Percentiles rank a stretch among this genome's conserved stretches.
Evolutionary conservation across 1,140 invertebrate species (phyloP).

Genomic region (Heliconius melpomene): DNA sequence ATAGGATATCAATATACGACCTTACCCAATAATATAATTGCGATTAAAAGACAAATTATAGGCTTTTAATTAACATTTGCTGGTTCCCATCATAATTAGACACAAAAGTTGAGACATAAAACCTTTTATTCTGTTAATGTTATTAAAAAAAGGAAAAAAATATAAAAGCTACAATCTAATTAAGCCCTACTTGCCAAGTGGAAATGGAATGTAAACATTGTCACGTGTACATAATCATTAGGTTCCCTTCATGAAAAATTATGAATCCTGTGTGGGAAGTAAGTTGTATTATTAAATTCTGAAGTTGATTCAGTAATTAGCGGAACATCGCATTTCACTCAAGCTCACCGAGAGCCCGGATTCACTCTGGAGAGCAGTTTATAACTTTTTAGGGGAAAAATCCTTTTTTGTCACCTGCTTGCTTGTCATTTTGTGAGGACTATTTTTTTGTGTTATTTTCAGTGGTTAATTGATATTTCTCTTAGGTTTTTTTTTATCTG

Average conservation of each 20-base stretch:
- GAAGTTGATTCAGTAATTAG: constrained; percentile 75
- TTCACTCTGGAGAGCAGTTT: constrained; percentile 59
- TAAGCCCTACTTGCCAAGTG: constrained; percentile 21
- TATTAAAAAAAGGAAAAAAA: background rate
- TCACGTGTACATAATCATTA: constrained; percentile 37
- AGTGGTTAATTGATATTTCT: background rate
- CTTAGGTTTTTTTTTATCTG: background rate
- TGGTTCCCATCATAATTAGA: no score
- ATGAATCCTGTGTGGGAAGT: constrained; percentile 59
- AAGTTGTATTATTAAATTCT: constrained; percentile 78
- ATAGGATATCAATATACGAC: no score
- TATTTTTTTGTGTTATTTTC: background rate
- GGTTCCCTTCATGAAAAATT: constrained; percentile 68
- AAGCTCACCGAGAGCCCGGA: constrained; percentile 50
- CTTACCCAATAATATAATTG: no score
- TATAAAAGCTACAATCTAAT: constrained; percentile 15
- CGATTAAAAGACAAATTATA: no score
- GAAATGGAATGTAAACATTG: constrained; percentile 34
- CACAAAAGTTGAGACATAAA: no score
- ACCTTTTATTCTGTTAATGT: no score
- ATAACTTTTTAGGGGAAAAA: constrained; percentile 36
- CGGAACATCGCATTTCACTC: constrained; percentile 76
- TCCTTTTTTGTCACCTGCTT: constrained; percentile 25
- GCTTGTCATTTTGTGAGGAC: background rate
- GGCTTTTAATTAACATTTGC: no score